Evolutionary conservation across 2,888 invertebrate genomes (phyloP), one percentile per base, ranked within the genome.

Genomic region (Noctua fimbriata): DNA sequence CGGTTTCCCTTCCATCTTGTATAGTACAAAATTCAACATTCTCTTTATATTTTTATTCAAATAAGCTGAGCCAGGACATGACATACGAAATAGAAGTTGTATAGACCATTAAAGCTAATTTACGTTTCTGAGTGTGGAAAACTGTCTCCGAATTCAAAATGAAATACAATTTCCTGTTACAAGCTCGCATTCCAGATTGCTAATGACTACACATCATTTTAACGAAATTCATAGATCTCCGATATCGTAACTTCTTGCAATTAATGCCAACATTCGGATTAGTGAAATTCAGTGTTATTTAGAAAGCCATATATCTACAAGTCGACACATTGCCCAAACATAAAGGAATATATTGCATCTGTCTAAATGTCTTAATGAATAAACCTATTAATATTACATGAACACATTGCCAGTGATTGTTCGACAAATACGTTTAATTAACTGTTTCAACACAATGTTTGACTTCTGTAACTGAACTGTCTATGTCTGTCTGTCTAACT

Each of bases 401-500:
- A 52, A 55, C 47, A 60, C n/a, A 67, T 73, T 28, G 36, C 21
- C 12, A 18, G 32, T 60, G 72, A 85, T 63, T 60, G 60, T 63
- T 73, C n/a, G 73, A 63, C 73, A 67, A 63, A 70, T 73, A 67
- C 36, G 52, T 63, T 32, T 65, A 72, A 63, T 76, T 71, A 78
- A 78, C 52, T 60, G 58, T 74, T 78, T 75, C n/a, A 41, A 44
- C 14, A 36, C 36, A 82, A 41, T 69, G 60, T 82, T 78, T 82
- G 74, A 66, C 60, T 82, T 69, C 10, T 60, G 63, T 76, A 77
- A 66, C 84, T 79, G n/a, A n/a, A n/a, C n/a, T n/a, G n/a, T n/a
- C n/a, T n/a, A n/a, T n/a, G n/a, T n/a, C n/a, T n/a, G n/a, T n/a
- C n/a, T n/a, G n/a, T n/a, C n/a, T n/a, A n/a, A n/a, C n/a, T 52